A percentile compares a stretch with the other conserved stretches of the same genome.
These are phyloP conservation scores for Romanogobio albipinnatus DNA, from an alignment of 2,113 vertebrate genomes.

Conservation along the genomic window DNA sequence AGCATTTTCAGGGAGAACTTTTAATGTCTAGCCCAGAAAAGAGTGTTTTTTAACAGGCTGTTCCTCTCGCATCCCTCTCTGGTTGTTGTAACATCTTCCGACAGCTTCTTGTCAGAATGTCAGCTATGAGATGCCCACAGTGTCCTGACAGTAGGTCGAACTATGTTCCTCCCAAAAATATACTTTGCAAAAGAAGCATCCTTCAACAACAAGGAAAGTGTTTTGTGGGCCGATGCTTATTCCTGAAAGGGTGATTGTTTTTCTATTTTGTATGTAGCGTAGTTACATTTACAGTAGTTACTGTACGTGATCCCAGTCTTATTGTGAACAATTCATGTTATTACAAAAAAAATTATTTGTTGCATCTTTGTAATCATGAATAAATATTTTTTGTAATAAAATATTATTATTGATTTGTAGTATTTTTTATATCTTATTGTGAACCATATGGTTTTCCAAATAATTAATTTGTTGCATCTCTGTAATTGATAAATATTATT, in stretches of 20 bases:
- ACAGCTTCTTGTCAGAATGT: constrained; percentile 41
- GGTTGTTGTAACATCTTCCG: constrained; percentile 29
- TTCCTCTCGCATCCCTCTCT: constrained; percentile 4
- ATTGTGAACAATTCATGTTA: neutral
- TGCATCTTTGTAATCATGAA: neutral
- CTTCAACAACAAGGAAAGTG: neutral
- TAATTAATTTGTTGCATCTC: too few relatives aligned
- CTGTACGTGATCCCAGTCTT: neutral
- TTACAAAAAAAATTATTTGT: neutral
- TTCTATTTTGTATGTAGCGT: neutral
- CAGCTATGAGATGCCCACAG: constrained; percentile 4
- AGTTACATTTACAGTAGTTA: neutral
- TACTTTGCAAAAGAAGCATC: constrained; percentile 5
- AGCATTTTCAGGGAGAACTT: neutral
- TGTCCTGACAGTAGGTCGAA: constrained; percentile 33
- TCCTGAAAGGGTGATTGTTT: neutral
- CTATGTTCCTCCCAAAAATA: constrained; percentile 13
- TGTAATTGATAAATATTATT: too few relatives aligned
- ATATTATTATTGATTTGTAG: too few relatives aligned
- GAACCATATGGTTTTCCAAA: too few relatives aligned
- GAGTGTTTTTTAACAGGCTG: constrained; percentile 23
- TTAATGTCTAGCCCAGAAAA: constrained; percentile 8
- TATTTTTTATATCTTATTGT: too few relatives aligned
- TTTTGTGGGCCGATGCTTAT: neutral
- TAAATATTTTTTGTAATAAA: too few relatives aligned